A percentile compares a stretch with the other conserved stretches of the same genome.
These are phyloP conservation scores for Chloroceryle aenea DNA, from an alignment of 2,113 vertebrate genomes.

Conservation along the genomic window DNA sequence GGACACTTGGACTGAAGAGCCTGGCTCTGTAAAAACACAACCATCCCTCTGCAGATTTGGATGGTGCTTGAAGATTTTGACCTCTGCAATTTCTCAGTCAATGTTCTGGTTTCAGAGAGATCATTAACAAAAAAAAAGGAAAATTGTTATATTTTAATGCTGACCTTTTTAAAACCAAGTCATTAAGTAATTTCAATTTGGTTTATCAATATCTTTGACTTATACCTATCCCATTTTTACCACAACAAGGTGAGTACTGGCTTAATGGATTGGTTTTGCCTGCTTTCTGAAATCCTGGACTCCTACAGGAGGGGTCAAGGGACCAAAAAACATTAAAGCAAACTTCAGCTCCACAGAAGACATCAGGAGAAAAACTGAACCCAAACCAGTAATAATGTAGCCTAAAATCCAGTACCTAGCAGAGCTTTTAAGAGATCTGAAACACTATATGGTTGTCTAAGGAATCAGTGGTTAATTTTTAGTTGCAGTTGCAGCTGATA, in stretches of 20 bases:
- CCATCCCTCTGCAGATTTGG: neutral
- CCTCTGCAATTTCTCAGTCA: neutral
- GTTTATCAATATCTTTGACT: neutral
- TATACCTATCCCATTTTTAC: neutral
- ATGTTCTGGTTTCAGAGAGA: neutral
- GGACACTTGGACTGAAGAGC: rapidly evolving
- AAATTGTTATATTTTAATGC: neutral
- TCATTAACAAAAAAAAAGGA: neutral
- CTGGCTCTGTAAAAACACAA: neutral
- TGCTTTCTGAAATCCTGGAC: neutral
- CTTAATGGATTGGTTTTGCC: neutral
- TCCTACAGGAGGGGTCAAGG: neutral
- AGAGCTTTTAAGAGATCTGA: neutral
- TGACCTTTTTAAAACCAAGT: neutral
- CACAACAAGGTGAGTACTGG: neutral
- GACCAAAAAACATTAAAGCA: neutral
- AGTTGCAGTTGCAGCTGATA: neutral
- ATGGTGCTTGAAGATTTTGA: neutral
- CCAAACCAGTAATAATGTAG: neutral
- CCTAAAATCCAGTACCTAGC: neutral
- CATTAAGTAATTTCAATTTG: neutral
- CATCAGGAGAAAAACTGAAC: neutral
- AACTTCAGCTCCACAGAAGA: neutral
- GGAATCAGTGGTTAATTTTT: slow-evolving; percentile 7
- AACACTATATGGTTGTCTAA: neutral